phyloP scores from a whole-genome alignment of 2,113 vertebrate species.

The Phalacrocorax aristotelis region DNA sequence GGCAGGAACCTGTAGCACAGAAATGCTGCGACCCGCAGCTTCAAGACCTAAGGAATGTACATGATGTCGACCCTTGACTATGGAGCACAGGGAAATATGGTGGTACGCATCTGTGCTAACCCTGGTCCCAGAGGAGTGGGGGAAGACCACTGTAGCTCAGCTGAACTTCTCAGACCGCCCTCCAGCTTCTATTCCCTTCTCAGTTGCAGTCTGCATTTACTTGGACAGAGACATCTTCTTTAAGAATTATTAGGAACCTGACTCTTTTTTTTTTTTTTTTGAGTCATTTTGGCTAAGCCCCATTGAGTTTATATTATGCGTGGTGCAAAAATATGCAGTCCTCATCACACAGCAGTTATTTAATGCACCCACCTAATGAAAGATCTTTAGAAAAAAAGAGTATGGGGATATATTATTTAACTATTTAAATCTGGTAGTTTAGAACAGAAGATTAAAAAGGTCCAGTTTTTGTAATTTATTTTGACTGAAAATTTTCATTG shows the following conservation, averaged over 20 bases:
- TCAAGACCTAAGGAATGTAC: background rate
- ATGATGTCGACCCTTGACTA: rapidly evolving
- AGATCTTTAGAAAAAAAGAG: background rate
- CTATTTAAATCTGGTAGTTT: background rate
- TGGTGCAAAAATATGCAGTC: background rate
- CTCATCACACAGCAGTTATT: background rate
- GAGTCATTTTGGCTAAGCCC: background rate
- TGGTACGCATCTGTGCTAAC: background rate
- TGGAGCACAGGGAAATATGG: background rate
- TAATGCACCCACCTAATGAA: background rate
- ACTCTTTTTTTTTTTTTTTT: background rate
- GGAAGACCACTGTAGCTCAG: background rate
- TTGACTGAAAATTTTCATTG: background rate
- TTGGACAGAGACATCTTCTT: background rate
- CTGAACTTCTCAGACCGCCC: background rate
- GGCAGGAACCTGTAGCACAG: background rate
- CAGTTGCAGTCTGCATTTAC: background rate
- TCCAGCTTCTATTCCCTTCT: background rate
- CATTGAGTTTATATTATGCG: background rate
- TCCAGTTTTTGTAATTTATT: background rate
- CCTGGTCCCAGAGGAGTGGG: background rate
- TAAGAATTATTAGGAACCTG: background rate
- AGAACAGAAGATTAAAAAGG: background rate
- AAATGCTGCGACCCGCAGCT: background rate
- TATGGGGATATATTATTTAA: background rate